Base-by-base conservation (phyloP, 2,113 vertebrate genomes). In the Machaerirhynchus nigripectus region DNA sequence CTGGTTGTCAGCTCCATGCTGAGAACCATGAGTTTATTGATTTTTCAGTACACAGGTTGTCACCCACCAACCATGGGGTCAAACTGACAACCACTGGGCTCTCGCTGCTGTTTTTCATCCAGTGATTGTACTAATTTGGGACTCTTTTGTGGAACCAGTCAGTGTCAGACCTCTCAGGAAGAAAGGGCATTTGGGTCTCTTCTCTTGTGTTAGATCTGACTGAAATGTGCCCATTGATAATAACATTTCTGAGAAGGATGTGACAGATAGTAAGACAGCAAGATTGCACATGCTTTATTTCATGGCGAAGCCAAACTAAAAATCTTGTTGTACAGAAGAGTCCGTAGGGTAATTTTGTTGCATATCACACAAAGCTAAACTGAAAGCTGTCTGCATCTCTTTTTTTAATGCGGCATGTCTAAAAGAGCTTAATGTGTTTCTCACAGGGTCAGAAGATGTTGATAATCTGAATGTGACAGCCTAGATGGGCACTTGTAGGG, bases 271-370 rank as follows among this genome's bases (percentile, higher is more conserved):
- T 30, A n/a, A 76, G 28, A 79, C 65, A 84, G 31, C 53, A 46
- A 67, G 50, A 90, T 49, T 3, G 2, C 59, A 42, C 31, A 50
- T 0, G 1, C 37, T 18, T 86, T 59, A 57, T 93, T 95, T 77
- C 90, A 87, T 83, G 55, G 47, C 50, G n/a, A 95, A 94, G 70
- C 22, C 37, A 86, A 67, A 67, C 31, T 93, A 94, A 84, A 95
- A 91, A 79, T 68, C 63, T 69, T 39, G 33, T 87, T 95, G 80
- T 37, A 42, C 40, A 46, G 42, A 83, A 21, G 8, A 80, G 30
- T 44, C 79, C 28, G 28, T 67, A 55, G 64, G 55, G 90, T 69
- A 88, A 74, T 94, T 90, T 86, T 88, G 46, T 80, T 94, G 65
- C 93, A 74, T 70, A 91, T 63, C 42, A 69, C 35, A 53, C 22